Conservation (phyloP, 2,888 invertebrate species). For the Isoperla grammatica region DNA sequence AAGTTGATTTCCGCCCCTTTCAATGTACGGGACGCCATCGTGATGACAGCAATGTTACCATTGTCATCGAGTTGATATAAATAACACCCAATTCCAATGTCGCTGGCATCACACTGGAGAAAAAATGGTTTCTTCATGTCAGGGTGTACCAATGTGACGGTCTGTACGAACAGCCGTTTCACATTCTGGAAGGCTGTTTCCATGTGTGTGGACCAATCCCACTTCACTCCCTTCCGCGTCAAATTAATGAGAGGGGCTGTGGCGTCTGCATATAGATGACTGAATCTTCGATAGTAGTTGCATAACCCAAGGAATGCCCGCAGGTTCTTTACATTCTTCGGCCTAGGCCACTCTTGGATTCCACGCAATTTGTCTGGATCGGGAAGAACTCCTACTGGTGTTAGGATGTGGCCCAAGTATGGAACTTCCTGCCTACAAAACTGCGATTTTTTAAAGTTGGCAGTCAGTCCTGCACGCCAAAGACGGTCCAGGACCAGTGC, state of each 20-base stretch:
- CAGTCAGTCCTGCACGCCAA: conserved; percentile 2
- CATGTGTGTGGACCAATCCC: background rate
- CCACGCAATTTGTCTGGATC: conserved; percentile 1
- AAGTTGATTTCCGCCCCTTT: too few relatives aligned
- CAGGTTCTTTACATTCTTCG: conserved; percentile 1
- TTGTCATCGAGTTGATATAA: too few relatives aligned
- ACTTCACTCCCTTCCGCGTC: background rate
- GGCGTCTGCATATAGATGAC: background rate
- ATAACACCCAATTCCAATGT: too few relatives aligned
- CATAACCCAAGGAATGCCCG: background rate
- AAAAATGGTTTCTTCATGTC: too few relatives aligned
- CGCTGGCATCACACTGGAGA: too few relatives aligned
- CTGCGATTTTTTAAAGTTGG: conserved; percentile 4
- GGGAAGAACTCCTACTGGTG: background rate
- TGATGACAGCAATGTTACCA: too few relatives aligned
- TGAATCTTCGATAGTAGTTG: background rate
- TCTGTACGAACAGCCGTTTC: background rate
- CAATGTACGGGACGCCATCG: too few relatives aligned
- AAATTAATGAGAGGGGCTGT: background rate
- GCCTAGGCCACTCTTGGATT: background rate
- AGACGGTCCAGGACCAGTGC: background rate
- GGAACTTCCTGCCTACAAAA: background rate
- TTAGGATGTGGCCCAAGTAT: conserved; percentile 11
- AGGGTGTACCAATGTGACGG: background rate
- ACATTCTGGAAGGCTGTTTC: background rate